Evolutionary conservation across 2,797 vertebrate genomes (phyloP).

Genomic region (Natrix natrix): DNA sequence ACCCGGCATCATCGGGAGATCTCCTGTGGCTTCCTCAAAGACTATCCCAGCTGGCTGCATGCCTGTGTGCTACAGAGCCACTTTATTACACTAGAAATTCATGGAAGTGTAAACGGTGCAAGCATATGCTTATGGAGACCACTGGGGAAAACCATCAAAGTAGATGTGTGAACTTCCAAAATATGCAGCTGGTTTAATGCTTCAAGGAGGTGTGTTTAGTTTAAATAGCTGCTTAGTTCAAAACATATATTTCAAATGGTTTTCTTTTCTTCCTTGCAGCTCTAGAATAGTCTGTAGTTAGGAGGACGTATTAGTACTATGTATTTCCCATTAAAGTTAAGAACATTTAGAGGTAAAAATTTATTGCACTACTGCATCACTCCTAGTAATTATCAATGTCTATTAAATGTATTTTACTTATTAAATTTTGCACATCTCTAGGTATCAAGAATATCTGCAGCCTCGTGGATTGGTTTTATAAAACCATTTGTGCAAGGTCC

Average conservation of each 20-base stretch:
- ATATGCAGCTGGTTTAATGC: not conserved
- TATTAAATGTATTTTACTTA: not conserved
- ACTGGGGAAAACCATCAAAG: not conserved
- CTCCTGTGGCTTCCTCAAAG: not conserved
- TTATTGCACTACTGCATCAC: too few species aligned
- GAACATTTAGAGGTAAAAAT: not conserved
- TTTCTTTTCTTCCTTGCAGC: fast-evolving
- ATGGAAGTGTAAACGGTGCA: not conserved
- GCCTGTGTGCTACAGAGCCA: not conserved
- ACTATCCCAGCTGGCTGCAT: not conserved
- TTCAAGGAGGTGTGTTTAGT: not conserved
- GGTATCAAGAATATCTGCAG: not conserved
- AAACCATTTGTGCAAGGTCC: not conserved
- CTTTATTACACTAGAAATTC: not conserved
- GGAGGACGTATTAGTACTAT: not conserved
- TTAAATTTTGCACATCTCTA: not conserved
- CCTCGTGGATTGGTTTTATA: not conserved
- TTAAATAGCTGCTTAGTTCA: not conserved
- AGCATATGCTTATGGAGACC: not conserved
- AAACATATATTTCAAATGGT: not conserved
- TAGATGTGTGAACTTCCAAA: not conserved
- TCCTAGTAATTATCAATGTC: not conserved
- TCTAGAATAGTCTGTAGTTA: not conserved
- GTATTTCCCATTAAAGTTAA: not conserved
- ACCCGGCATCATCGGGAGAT: not conserved